Evolutionary conservation across 2,797 vertebrate genomes (phyloP).

Genomic region (Myoxocephalus aenaeus): DNA sequence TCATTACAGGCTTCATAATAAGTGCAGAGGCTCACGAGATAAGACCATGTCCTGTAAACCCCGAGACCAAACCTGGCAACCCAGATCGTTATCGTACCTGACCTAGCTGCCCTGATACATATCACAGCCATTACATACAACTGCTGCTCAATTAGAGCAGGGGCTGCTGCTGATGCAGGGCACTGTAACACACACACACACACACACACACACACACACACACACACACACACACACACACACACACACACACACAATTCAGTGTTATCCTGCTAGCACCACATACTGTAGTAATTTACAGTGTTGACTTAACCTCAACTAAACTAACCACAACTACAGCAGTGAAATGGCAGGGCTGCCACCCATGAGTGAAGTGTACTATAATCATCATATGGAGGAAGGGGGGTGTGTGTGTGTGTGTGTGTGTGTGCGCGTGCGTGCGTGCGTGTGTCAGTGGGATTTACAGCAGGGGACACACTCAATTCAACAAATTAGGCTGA

Average conservation of each 20-base stretch:
- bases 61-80: conserved; percentile 72
- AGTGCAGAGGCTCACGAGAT: conserved; percentile 72
- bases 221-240: conserved; percentile 21
- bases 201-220: conserved; percentile 14
- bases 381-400: conserved; percentile 5
- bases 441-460: not conserved
- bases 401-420: conserved; percentile 1
- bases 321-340: conserved; percentile 50
- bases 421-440: conserved; percentile 1
- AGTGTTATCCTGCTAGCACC: conserved; percentile 42
- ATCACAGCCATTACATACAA: conserved; percentile 80
- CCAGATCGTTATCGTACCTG: conserved; percentile 74
- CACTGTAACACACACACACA: conserved; percentile 36
- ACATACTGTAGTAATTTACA: conserved; percentile 73
- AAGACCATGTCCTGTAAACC: conserved; percentile 70
- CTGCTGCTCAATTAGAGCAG: conserved; percentile 74
- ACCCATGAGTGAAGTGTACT: conserved; percentile 59
- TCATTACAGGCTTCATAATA: conserved; percentile 83
- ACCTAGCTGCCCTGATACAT: conserved; percentile 76
- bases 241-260: conserved; percentile 12
- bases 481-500: conserved; percentile 33
- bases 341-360: conserved; percentile 37
- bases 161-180: conserved; percentile 6
- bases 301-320: conserved; percentile 75
- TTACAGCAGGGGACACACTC: not conserved